phyloP scores from a whole-genome alignment of 1,140 invertebrate genomes.

The Drosophila sp. region DNA sequence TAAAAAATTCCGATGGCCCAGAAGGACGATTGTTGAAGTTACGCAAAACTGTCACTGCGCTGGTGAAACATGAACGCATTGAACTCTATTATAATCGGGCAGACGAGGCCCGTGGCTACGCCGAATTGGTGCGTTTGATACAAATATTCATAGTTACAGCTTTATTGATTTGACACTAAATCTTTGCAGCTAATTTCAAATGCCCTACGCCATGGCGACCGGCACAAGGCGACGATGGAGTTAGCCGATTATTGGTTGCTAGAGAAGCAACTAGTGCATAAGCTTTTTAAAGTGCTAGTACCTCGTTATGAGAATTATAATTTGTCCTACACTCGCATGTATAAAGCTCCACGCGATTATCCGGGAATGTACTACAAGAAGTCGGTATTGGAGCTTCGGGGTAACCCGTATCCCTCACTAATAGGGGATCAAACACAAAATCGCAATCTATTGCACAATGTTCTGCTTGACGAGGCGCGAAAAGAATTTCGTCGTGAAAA shows the following conservation, averaged over 20 bases:
- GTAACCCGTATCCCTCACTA: conserved; percentile 88
- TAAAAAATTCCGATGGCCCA: conserved; percentile 88
- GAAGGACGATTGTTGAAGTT: conserved; percentile 90
- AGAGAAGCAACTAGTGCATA: conserved; percentile 95
- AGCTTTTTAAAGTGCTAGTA: conserved; percentile 96
- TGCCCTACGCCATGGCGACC: conserved; percentile 93
- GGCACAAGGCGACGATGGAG: conserved; percentile 93
- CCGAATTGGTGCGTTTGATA: conserved; percentile 88
- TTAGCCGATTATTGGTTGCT: conserved; percentile 93
- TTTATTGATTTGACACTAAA: conserved; percentile 38
- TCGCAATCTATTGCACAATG: conserved; percentile 88
- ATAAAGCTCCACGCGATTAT: conserved; percentile 87
- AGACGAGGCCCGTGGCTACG: conserved; percentile 94
- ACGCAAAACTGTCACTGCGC: conserved; percentile 91
- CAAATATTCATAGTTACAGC: neutral
- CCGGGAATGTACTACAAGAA: conserved; percentile 84
- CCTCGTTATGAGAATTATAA: conserved; percentile 90
- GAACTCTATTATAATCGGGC: conserved; percentile 90
- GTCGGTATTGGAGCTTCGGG: conserved; percentile 91
- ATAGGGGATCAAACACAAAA: conserved; percentile 85
- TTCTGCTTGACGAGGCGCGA: conserved; percentile 89
- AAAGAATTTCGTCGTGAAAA: conserved; percentile 85
- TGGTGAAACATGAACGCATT: conserved; percentile 95
- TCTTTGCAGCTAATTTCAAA: conserved; percentile 91
- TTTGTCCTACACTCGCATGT: conserved; percentile 89